Evolutionary conservation across 53 echinoderm and acorn worm species (phyloP).

Genomic region (Paelopatides confundens): DNA sequence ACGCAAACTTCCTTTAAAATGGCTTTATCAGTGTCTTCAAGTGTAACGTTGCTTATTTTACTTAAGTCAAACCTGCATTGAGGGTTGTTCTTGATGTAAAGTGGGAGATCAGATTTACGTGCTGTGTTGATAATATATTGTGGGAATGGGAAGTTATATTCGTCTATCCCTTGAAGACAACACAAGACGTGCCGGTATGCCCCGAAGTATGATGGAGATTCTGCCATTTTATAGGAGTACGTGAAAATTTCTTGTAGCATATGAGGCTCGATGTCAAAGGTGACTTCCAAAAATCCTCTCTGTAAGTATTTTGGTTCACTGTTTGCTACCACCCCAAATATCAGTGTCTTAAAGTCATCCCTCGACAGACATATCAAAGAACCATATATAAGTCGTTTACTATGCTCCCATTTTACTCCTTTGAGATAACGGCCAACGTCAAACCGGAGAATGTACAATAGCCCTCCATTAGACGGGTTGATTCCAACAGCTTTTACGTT

Average conservation of each 20-base stretch:
- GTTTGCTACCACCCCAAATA: conserved; percentile 77
- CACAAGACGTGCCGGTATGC: conserved; percentile 81
- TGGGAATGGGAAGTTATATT: conserved; percentile 65
- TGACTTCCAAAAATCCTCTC: conserved; percentile 66
- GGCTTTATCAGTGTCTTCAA: neutral
- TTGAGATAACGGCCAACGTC: conserved; percentile 7
- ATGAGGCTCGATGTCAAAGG: conserved; percentile 47
- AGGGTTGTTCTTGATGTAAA: conserved; percentile 46
- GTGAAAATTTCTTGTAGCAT: conserved; percentile 10
- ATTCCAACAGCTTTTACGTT: conserved; percentile 60
- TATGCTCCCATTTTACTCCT: conserved; percentile 47
- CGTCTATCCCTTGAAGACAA: conserved; percentile 65
- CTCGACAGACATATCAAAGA: conserved; percentile 83
- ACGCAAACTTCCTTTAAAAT: conserved; percentile 16
- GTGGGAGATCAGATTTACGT: conserved; percentile 23
- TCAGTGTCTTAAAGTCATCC: conserved; percentile 62
- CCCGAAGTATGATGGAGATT: conserved; percentile 84
- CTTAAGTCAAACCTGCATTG: conserved; percentile 60
- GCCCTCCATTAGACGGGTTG: conserved; percentile 29
- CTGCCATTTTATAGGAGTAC: conserved; percentile 74
- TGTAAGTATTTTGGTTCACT: conserved; percentile 56
- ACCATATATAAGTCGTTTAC: conserved; percentile 70
- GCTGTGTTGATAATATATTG: conserved; percentile 66
- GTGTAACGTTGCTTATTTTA: neutral
- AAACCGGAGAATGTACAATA: conserved; percentile 67